A percentile compares a stretch with the other conserved stretches of the same genome.
Evolutionary conservation across 2,888 invertebrate species (phyloP).

Genomic region (Ormyrus thymus): DNA sequence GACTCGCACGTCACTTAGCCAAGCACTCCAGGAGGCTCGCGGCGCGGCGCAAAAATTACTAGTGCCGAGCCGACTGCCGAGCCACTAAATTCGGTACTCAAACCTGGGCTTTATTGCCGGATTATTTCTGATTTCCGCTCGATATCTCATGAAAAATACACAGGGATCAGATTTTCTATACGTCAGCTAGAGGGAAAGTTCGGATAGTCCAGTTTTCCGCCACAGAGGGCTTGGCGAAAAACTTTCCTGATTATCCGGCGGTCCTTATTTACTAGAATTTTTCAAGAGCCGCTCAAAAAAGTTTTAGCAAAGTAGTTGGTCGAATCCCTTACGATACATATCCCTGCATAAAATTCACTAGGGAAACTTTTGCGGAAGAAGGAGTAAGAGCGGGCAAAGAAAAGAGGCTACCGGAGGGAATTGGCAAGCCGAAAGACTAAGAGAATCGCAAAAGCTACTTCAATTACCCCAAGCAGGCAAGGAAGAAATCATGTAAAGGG

Average conservation of each 20-base stretch:
- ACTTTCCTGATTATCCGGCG: constrained; percentile 41
- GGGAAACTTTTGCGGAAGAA: constrained; percentile 8
- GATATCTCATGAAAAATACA: no score
- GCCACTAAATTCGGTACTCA: neutral
- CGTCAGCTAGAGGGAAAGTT: neutral
- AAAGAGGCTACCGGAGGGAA: constrained; percentile 29
- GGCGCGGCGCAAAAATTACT: neutral
- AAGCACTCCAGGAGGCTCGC: neutral
- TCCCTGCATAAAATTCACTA: constrained; percentile 29
- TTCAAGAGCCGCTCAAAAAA: constrained; percentile 23
- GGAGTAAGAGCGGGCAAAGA: constrained; percentile 17
- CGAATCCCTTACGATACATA: constrained; percentile 17
- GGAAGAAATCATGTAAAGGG: constrained; percentile 37
- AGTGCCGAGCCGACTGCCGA: neutral
- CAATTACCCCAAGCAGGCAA: constrained; percentile 36
- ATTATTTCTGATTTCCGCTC: no score
- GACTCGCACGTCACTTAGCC: constrained; percentile 13
- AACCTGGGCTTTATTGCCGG: no score
- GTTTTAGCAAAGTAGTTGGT: constrained; percentile 15
- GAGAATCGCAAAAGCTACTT: constrained; percentile 50
- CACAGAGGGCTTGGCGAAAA: neutral
- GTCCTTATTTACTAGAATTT: constrained; percentile 41
- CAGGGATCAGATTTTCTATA: no score
- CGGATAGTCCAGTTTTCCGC: neutral
- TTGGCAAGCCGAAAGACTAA: constrained; percentile 29